These are phyloP conservation scores for Triops cancriformis DNA, from an alignment of 1,140 invertebrate genomes.

Conservation along the genomic window DNA sequence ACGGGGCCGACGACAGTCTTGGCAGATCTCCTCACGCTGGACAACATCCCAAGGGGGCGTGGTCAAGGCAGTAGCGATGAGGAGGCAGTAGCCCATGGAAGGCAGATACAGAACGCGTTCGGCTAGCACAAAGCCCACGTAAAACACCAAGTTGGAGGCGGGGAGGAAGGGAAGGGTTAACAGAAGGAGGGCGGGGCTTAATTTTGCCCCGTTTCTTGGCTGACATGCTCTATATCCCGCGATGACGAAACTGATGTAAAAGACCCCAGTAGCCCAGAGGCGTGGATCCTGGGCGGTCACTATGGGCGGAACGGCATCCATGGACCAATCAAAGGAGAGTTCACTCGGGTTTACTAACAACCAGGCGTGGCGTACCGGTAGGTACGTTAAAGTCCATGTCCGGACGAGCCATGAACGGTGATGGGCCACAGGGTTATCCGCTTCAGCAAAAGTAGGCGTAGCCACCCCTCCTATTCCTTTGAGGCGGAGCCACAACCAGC, in stretches of 20 bases:
- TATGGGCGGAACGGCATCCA: conserved; percentile 81
- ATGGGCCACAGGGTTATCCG: conserved; percentile 81
- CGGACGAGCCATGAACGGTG: conserved; percentile 53
- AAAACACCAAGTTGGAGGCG: conserved; percentile 86
- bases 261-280: conserved; percentile 58
- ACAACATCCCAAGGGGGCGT: not conserved
- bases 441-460: conserved; percentile 71
- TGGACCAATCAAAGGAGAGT: conserved; percentile 91
- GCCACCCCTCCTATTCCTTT: conserved; percentile 52
- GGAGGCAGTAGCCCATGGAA: conserved; percentile 87
- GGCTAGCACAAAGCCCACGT: conserved; percentile 94
- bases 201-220: not conserved
- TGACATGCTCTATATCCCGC: not conserved
- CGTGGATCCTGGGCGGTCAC: conserved; percentile 60
- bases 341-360: conserved; percentile 70
- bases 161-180: conserved; percentile 67
- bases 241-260: conserved; percentile 48
- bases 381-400: conserved; percentile 75
- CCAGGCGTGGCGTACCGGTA: conserved; percentile 61
- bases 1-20: not conserved
- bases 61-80: conserved; percentile 67
- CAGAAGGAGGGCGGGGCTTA: not conserved
- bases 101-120: conserved; percentile 91
- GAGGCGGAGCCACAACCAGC: conserved; percentile 45
- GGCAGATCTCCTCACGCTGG: not conserved